phyloP scores from a whole-genome alignment of 2,113 vertebrate genomes.

The Pterocles burchelli region DNA sequence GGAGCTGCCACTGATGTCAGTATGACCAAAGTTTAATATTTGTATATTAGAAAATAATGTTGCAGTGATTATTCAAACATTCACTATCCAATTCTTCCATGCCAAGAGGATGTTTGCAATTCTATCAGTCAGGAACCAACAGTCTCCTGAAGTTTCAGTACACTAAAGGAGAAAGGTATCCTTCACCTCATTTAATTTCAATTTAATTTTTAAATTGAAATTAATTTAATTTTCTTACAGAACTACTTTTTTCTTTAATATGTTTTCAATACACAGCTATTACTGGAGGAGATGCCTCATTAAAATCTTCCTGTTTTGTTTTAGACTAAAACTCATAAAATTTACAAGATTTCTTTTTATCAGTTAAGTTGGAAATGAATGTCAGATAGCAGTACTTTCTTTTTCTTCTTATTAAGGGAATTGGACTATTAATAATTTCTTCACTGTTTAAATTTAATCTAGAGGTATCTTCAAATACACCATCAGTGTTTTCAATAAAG shows the following conservation, averaged over 20 bases:
- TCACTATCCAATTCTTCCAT: not conserved
- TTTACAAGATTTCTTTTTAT: conserved; percentile 14
- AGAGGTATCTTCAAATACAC: not conserved
- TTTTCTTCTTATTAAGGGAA: not conserved
- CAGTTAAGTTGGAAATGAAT: conserved; percentile 8
- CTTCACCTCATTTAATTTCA: not conserved
- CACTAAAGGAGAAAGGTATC: not conserved
- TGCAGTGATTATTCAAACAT: not conserved
- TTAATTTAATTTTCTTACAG: not conserved
- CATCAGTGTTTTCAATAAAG: not conserved
- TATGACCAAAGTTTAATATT: not conserved
- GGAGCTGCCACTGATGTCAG: not conserved
- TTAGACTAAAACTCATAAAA: conserved; percentile 9
- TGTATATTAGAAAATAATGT: not conserved
- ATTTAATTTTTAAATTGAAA: not conserved
- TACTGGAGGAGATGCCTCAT: not conserved
- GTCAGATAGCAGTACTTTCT: not conserved
- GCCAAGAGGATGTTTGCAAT: not conserved
- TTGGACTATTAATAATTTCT: conserved; percentile 13
- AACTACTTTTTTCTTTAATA: not conserved
- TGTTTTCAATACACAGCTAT: conserved; percentile 1
- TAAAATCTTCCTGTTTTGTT: conserved; percentile 30
- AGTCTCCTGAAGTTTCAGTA: not conserved
- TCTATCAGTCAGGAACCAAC: not conserved
- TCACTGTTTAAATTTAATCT: not conserved